Evolutionary conservation across 2,113 vertebrate genomes (phyloP), one percentile per base, ranked within the genome.

Genomic region (Turnix velox): DNA sequence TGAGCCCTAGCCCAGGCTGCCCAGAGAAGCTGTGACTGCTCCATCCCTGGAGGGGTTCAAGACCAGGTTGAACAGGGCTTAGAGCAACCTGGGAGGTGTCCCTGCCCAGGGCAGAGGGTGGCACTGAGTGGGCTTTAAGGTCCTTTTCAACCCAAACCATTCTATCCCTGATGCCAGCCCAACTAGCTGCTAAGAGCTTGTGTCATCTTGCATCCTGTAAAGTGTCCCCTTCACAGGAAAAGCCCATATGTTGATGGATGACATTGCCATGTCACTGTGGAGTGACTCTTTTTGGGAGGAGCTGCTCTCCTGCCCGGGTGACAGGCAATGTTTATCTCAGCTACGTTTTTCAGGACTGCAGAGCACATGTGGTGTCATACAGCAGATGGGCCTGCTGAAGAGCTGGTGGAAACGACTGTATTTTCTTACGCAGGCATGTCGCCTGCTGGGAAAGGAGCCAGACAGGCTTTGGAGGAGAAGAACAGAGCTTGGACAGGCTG

Each of bases 311-410:
- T 5, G 24, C 74, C 0, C 39, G 8, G 18, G 63, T 67, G 77
- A 40, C 93, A 91, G 84, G 58, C 6, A 0, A 2, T 87, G 87
- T 95, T 93, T 89, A 37, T 95, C 77, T 84, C 73, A 24, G 61
- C 65, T 91, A 57, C 3, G 5, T 87, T 88, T 86, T 75, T 24
- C 52, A 74, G 66, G 92, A 58, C 71, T 94, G 87, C 25, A 52
- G 82, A 63, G 33, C 54, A 8, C 27, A 65, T 67, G 83, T 88
- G 89, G 84, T 86, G 71, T 7, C 52, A 10, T 2, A 0, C 31
- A 43, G 73, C 84, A 95, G 94, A 75, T 93, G 89, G 91, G 78
- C 49, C 78, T 61, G 48, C 57, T 45, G 80, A 87, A 69, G 33
- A 51, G 63, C 33, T 78, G 73, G 46, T 65, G 73, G 61, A 81